A percentile compares a stretch with the other conserved stretches of the same genome.
These are phyloP conservation scores for Sebastes hubbsi DNA, from an alignment of 2,797 vertebrate genomes.

Conservation along the genomic window DNA sequence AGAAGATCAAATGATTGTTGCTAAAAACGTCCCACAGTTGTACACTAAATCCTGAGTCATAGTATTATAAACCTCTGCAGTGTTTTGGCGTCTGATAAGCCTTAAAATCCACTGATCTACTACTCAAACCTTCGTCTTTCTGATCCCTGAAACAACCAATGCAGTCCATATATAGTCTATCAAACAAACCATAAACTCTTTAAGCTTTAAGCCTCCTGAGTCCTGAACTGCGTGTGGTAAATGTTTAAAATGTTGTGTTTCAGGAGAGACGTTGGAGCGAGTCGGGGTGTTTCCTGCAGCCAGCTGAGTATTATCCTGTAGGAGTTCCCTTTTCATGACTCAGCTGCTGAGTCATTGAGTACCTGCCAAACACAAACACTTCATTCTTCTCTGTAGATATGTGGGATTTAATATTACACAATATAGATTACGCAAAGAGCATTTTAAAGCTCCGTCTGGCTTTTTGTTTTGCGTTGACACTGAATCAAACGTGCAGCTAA, in stretches of 20 bases:
- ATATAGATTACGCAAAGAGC: not conserved
- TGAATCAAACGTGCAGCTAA: not conserved
- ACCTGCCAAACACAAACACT: conserved; percentile 1
- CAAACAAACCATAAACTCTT: not conserved
- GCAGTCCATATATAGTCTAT: not conserved
- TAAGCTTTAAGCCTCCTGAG: not conserved
- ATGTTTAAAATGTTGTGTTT: not conserved
- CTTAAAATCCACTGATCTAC: not conserved
- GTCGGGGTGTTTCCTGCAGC: conserved; percentile 10
- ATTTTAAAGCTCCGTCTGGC: not conserved
- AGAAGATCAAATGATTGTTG: not conserved
- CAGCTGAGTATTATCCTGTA: not conserved
- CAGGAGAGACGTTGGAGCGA: not conserved
- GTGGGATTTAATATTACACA: not conserved
- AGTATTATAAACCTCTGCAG: too few relatives aligned
- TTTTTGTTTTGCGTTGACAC: not conserved
- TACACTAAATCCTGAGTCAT: not conserved
- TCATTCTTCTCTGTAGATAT: not conserved
- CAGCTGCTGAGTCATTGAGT: conserved; percentile 42
- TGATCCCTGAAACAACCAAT: not conserved
- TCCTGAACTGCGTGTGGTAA: not conserved
- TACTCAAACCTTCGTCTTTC: not conserved
- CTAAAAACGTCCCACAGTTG: not conserved
- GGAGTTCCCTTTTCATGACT: conserved; percentile 42
- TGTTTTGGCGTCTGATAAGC: not conserved